Evolutionary conservation across 2,888 invertebrate species (phyloP).

Genomic region (Elysia crispata): DNA sequence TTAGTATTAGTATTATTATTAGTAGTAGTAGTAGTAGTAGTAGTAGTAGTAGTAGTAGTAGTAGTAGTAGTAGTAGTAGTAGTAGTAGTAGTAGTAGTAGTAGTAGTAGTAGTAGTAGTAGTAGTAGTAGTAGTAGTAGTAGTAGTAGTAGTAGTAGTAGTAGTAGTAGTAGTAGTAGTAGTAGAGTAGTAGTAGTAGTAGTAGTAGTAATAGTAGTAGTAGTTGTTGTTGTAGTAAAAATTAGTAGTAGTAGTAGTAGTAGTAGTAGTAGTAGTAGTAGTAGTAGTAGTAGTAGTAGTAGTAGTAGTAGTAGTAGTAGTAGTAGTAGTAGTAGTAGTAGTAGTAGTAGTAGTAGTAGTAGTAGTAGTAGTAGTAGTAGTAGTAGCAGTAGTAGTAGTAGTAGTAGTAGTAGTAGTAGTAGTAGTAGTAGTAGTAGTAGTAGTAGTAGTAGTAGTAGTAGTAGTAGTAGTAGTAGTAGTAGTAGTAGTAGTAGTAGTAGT

Average conservation of each 20-base stretch:
- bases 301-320: constrained; percentile 20
- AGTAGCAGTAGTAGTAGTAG: background rate
- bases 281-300: constrained; percentile 19
- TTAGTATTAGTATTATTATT: too few relatives aligned
- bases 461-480: constrained; percentile 32
- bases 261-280: constrained; percentile 6
- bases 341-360: constrained; percentile 28
- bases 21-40: too few relatives aligned
- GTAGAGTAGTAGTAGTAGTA: too few relatives aligned
- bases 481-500: constrained; percentile 10
- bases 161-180: too few relatives aligned
- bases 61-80: constrained; percentile 21
- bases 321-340: constrained; percentile 10
- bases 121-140: constrained; percentile 23
- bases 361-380: constrained; percentile 28
- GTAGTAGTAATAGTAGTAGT: constrained; percentile 1
- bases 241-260: too few relatives aligned
- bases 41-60: constrained; percentile 23
- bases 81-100: constrained; percentile 14
- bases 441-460: constrained; percentile 29
- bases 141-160: constrained; percentile 26
- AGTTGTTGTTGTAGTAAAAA: background rate
- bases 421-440: constrained; percentile 30
- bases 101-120: constrained; percentile 33
- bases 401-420: constrained; percentile 7